Percentiles rank a stretch among this genome's conserved stretches.
These are phyloP conservation scores for Schmidtea mediterranea DNA, from an alignment of 1,140 invertebrate genomes.

Conservation along the genomic window DNA sequence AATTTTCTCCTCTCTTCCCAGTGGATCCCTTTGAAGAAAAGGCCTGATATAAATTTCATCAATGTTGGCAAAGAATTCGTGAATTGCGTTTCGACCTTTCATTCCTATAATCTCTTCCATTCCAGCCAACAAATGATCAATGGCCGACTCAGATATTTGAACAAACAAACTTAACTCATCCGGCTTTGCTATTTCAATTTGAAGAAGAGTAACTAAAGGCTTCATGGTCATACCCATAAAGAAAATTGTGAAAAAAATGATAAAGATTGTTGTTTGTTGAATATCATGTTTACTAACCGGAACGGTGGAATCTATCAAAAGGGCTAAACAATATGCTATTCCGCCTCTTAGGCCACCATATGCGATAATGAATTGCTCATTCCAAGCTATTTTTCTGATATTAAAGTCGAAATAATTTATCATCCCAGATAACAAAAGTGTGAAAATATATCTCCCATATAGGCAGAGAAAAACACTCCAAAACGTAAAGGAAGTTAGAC, in stretches of 20 bases:
- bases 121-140: slow-evolving; percentile 83
- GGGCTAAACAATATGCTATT: slow-evolving; percentile 78
- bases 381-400: slow-evolving; percentile 32
- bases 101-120: slow-evolving; percentile 74
- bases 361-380: slow-evolving; percentile 92
- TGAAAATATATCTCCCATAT: slow-evolving; percentile 52
- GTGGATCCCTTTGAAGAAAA: slow-evolving; percentile 4
- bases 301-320: slow-evolving; percentile 39
- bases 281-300: neutral
- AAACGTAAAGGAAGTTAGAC: slow-evolving; percentile 70
- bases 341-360: slow-evolving; percentile 86
- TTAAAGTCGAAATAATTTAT: slow-evolving; percentile 52
- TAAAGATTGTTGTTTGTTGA: slow-evolving; percentile 51
- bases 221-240: slow-evolving; percentile 73
- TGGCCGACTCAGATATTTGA: slow-evolving; percentile 28
- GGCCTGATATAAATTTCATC: neutral
- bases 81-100: slow-evolving; percentile 48
- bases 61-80: neutral
- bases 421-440: slow-evolving; percentile 48
- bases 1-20: neutral
- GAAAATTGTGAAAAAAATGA: slow-evolving; percentile 95
- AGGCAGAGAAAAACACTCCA: slow-evolving; percentile 79
- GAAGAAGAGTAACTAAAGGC: slow-evolving; percentile 69
- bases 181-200: slow-evolving; percentile 44
- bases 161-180: neutral